These are phyloP conservation scores for Melieria crassipennis DNA, from an alignment of 2,888 invertebrate genomes.

Conservation along the genomic window DNA sequence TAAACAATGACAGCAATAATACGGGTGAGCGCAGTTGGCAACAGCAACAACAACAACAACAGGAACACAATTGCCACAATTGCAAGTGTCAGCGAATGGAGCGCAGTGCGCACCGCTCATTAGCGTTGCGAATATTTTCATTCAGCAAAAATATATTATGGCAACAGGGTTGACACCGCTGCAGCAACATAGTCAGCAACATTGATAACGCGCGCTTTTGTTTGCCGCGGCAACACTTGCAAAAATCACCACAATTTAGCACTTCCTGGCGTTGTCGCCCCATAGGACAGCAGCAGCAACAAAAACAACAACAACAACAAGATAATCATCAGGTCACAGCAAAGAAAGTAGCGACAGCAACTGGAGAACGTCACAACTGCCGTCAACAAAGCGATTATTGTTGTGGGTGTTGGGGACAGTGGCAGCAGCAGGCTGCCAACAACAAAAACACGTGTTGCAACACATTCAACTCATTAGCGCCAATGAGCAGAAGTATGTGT, in stretches of 20 bases:
- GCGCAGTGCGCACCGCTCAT: constrained; percentile 3
- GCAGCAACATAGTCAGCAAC: neutral
- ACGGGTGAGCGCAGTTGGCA: neutral
- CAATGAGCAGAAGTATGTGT: no score
- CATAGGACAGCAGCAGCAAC: neutral
- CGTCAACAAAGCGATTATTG: neutral
- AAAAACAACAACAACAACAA: neutral
- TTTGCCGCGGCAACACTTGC: neutral
- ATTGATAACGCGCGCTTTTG: neutral
- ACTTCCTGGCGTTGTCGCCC: constrained; percentile 8
- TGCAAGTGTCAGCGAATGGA: neutral
- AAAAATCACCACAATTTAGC: constrained; percentile 19
- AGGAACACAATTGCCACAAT: neutral
- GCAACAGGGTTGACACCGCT: neutral
- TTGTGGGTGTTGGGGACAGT: neutral
- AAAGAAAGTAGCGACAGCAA: neutral
- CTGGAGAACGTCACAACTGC: neutral
- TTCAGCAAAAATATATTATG: neutral
- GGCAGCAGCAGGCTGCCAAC: constrained; percentile 3
- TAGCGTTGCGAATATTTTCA: constrained; percentile 8
- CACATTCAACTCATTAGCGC: constrained; percentile 18
- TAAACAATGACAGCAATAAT: constrained; percentile 1
- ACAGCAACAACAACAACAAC: neutral
- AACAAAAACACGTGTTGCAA: neutral
- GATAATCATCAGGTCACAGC: neutral